Base-by-base conservation (phyloP, 2,113 vertebrate species). In the Aptenodytes patagonicus region DNA sequence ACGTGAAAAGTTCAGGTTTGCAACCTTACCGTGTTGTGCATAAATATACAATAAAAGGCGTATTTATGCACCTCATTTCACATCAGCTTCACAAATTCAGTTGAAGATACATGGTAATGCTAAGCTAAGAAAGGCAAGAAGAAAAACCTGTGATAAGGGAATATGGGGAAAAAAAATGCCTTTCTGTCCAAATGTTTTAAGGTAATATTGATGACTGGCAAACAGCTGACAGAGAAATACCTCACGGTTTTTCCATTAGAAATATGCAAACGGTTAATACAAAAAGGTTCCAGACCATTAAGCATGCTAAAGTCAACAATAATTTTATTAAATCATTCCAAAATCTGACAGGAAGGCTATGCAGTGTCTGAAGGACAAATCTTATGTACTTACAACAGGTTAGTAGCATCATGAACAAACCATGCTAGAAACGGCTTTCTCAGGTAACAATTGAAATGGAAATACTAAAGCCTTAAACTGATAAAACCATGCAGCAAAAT, bases 251-350 rank as follows among this genome's bases (percentile, higher is more conserved):
- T 97, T 97, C 89, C 88, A 68, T 47, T 83, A 92, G n/a, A 87
- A 86, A 90, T 95, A 97, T 93, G 87, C 85, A 95, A 97, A 97
- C 96, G 79, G 71, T 95, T 96, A 94, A 96, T 96, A 96, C 38
- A 94, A 96, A 95, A 97, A 82, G 7, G 70, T 96, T 97, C 94
- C 91, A 90, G 87, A 69, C 24, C 68, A 96, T 94, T 98, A 97
- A 91, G 81, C 83, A 70, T 88, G 94, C 51, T 90, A 93, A 97
- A 70, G 19, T 94, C 92, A 97, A 97, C 86, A 90, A 94, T 88
- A 91, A 97, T 97, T 97, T 97, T 95, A 97, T 96, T 96, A 97
- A 97, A 97, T 95, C 72, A 90, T 94, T 97, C 76, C 58, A 75
- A 96, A 97, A 75, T 66, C 42, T 93, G 96, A 94, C 92, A 97